These are phyloP conservation scores for Melinaea marsaeus DNA, from an alignment of 2,888 invertebrate species.

Conservation along the genomic window DNA sequence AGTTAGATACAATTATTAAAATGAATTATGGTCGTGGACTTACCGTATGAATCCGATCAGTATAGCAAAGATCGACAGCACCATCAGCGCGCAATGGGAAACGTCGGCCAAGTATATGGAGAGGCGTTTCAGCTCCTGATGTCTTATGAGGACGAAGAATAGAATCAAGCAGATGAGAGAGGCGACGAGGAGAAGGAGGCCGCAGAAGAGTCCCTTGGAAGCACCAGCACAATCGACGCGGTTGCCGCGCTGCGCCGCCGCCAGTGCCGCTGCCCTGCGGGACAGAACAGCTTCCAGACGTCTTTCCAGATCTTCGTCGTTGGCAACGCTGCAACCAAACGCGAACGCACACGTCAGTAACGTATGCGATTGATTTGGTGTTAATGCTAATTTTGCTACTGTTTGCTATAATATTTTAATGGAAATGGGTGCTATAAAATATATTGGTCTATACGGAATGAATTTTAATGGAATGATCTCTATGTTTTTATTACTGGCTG, in stretches of 20 bases:
- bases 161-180: constrained; percentile 95
- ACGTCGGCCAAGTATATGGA: constrained; percentile 95
- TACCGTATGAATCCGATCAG: constrained; percentile 94
- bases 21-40: constrained; percentile 38
- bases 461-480: too few species aligned
- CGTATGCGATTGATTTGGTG: constrained; percentile 33
- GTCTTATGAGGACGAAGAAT: constrained; percentile 95
- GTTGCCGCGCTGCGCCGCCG: constrained; percentile 88
- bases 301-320: constrained; percentile 91
- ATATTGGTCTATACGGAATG: neutral
- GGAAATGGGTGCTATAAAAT: neutral
- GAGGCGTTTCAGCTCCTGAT: constrained; percentile 87
- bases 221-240: constrained; percentile 97
- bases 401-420: constrained; percentile 1
- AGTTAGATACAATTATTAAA: constrained; percentile 11
- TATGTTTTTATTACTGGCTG: too few species aligned
- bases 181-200: constrained; percentile 91
- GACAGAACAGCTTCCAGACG: constrained; percentile 92
- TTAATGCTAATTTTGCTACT: constrained; percentile 31
- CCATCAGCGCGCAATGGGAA: constrained; percentile 92
- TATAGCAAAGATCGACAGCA: constrained; percentile 91
- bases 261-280: constrained; percentile 90
- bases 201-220: constrained; percentile 95
- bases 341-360: constrained; percentile 58
- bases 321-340: constrained; percentile 77